A percentile compares a stretch with the other conserved stretches of the same genome.
Conservation (phyloP, 2,888 invertebrate species). For the Sabellastarte sp. region DNA sequence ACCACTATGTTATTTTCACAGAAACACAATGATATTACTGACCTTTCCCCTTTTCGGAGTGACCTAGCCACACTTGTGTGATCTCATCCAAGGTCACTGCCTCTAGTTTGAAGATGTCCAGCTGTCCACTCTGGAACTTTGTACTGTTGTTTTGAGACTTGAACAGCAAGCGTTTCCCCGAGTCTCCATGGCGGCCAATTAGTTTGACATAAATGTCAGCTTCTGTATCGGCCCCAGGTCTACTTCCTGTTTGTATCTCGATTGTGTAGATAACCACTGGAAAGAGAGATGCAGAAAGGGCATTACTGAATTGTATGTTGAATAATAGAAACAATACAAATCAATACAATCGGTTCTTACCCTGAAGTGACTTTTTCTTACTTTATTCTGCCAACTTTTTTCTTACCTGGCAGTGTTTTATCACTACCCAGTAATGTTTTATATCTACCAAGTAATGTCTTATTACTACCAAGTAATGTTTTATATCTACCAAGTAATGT, state of each 20-base stretch:
- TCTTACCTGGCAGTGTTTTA: no score
- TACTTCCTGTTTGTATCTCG: slow-evolving; percentile 32
- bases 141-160: slow-evolving; percentile 16
- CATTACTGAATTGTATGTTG: no score
- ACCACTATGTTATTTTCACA: no score
- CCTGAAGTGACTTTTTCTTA: no score
- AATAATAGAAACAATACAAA: neutral
- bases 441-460: no score
- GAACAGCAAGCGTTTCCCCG: slow-evolving; percentile 25
- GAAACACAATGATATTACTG: no score
- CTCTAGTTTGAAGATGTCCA: slow-evolving; percentile 48
- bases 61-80: slow-evolving; percentile 43
- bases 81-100: slow-evolving; percentile 47
- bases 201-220: slow-evolving; percentile 27
- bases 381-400: no score
- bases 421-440: no score
- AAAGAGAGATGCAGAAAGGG: no score
- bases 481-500: no score
- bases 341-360: no score
- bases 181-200: slow-evolving; percentile 29
- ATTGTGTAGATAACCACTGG: slow-evolving; percentile 27
- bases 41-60: slow-evolving; percentile 38
- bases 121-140: neutral
- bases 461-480: no score
- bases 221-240: slow-evolving; percentile 32